Conservation (phyloP, 1,140 invertebrate species). For the Ips nitidus region DNA sequence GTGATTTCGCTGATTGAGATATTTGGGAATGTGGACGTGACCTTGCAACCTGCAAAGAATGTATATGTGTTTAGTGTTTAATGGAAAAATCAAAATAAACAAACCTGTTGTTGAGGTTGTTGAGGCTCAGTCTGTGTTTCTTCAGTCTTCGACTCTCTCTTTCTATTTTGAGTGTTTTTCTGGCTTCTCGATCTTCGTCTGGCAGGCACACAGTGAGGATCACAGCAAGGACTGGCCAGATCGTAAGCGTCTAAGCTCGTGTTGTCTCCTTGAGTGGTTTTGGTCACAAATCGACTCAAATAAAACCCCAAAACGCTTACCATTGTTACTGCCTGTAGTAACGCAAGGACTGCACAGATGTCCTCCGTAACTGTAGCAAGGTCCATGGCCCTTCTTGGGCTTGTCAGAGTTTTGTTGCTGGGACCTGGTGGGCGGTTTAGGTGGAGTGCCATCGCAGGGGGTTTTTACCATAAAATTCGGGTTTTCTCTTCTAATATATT, state of each 20-base stretch:
- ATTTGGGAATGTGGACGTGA: conserved; percentile 54
- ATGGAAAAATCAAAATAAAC: not conserved
- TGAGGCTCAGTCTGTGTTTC: conserved; percentile 53
- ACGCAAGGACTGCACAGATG: conserved; percentile 76
- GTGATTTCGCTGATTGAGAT: conserved; percentile 41
- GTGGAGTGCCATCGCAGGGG: conserved; percentile 55
- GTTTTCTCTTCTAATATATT: conserved; percentile 44
- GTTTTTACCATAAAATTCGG: conserved; percentile 67
- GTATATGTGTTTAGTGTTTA: not conserved
- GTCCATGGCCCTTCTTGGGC: conserved; percentile 43
- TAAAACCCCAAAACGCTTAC: conserved; percentile 15
- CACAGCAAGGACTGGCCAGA: conserved; percentile 79
- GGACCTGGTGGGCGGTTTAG: conserved; percentile 45
- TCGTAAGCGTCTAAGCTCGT: conserved; percentile 81
- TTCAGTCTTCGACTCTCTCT: conserved; percentile 60
- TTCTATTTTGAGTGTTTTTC: conserved; percentile 60
- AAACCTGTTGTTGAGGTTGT: conserved; percentile 22
- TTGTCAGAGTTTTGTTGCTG: conserved; percentile 53
- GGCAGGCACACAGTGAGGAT: conserved; percentile 78
- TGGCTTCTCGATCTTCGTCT: conserved; percentile 63
- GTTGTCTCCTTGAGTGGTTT: conserved; percentile 55
- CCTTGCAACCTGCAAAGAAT: conserved; percentile 36
- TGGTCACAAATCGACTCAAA: too few relatives aligned
- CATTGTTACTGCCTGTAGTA: conserved; percentile 32
- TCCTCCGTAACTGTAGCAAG: conserved; percentile 51